Base-by-base conservation (phyloP, 2,888 invertebrate genomes). In the Arrhopalites spinosus region DNA sequence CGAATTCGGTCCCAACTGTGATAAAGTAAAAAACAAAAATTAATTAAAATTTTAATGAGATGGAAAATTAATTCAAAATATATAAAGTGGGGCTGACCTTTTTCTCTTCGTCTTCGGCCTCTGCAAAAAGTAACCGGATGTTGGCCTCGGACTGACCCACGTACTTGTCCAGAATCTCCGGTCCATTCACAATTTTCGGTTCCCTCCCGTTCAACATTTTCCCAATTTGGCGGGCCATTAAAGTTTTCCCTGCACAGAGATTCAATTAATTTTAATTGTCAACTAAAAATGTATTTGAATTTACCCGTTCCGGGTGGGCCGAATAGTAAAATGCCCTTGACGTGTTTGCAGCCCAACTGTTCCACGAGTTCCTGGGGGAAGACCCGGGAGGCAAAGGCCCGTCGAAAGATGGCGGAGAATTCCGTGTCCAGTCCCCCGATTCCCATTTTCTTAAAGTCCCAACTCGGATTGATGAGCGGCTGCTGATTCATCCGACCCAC, bases 81-180 rank as follows among this genome's bases (percentile, higher is more conserved):
- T n/a, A n/a, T n/a, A n/a, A n/a, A n/a, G n/a, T n/a, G n/a, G n/a
- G n/a, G n/a, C n/a, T 71, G 20, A 47, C 50, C 74, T 92, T 89
- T 85, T 96, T 97, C 85, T 97, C 96, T 86, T 99, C 99, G 81
- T 98, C 98, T 86, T 99, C 99, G 0, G 99, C 99, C 76, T 99
- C 98, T 75, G 97, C 98, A 87, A 99, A 99, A 77, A 99, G 87
- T 71, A 96, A 89, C 79, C 99, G 88, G 81, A 99, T 90, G 86
- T 99, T 99, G 47, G 99, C 98, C 87, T 99, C 99, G 69, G 98
- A 98, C 87, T 99, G 99, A 77, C 99, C 99, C 13, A 99, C 99
- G 86, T 69, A 99, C 86, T 99, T 99, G 87, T 99, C 98, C 84
- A 99, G 88, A 85, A 99, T 96, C 86, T 99, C 98, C 0, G 99